Evolutionary conservation across 1,140 invertebrate genomes (phyloP).

Genomic region (Antheraea mylitta): DNA sequence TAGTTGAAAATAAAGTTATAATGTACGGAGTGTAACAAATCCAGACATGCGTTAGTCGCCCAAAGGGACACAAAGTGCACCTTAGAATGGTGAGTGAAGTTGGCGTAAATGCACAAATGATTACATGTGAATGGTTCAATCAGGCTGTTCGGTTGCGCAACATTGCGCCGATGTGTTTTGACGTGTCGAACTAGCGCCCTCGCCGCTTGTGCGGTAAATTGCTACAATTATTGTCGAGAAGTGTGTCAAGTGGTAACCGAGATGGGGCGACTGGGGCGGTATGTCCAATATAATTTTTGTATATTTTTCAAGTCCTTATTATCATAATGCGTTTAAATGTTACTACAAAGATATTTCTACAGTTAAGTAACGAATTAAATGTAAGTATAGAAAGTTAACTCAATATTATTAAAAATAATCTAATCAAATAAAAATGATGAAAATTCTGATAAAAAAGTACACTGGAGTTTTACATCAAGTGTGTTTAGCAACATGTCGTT

Average conservation of each 20-base stretch:
- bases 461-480: no score
- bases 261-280: slow-evolving; percentile 31
- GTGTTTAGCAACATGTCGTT: no score
- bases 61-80: slow-evolving; percentile 23
- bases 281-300: not conserved
- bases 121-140: slow-evolving; percentile 64
- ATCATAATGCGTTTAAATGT: no score
- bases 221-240: slow-evolving; percentile 64
- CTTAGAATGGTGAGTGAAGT: slow-evolving; percentile 35
- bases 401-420: no score
- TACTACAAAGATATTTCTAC: no score
- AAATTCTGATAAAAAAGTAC: no score
- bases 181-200: slow-evolving; percentile 47
- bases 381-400: no score
- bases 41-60: slow-evolving; percentile 19
- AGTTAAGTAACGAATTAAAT: no score
- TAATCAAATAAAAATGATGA: no score
- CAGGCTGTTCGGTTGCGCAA: slow-evolving; percentile 46
- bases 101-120: slow-evolving; percentile 58
- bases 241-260: slow-evolving; percentile 56
- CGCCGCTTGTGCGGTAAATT: slow-evolving; percentile 44
- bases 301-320: no score
- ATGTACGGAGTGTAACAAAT: slow-evolving; percentile 16
- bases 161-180: slow-evolving; percentile 64
- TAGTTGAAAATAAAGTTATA: slow-evolving; percentile 5